A percentile compares a stretch with the other conserved stretches of the same genome.
phyloP scores from a whole-genome alignment of 2,797 vertebrate genomes.

The Xenops minutus region DNA sequence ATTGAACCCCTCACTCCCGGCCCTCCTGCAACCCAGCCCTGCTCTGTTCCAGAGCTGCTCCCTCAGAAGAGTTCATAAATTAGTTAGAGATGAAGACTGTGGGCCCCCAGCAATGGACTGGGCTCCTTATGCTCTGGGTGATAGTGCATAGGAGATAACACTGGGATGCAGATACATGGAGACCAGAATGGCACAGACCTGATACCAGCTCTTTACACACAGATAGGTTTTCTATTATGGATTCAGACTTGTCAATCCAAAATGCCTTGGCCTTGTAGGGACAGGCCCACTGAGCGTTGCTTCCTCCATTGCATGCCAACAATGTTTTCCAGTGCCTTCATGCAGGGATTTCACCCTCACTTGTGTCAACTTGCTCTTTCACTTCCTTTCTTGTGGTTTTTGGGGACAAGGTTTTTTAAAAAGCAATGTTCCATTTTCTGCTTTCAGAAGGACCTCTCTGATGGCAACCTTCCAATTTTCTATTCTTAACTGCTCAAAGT shows the following conservation, averaged over 20 bases:
- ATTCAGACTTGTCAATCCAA: not conserved
- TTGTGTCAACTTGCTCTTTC: not conserved
- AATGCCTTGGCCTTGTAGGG: not conserved
- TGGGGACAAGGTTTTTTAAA: not conserved
- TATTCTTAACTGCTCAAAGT: not conserved
- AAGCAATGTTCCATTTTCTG: not conserved
- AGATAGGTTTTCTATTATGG: accelerated
- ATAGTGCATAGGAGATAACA: not conserved
- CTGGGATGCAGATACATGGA: not conserved
- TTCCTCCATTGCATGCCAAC: not conserved
- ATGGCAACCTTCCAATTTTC: not conserved
- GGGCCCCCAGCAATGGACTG: no score
- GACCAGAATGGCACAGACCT: not conserved
- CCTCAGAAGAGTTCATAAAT: not conserved
- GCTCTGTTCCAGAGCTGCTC: not conserved
- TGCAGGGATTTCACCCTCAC: not conserved
- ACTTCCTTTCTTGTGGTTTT: not conserved
- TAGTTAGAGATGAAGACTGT: accelerated
- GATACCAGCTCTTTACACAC: accelerated
- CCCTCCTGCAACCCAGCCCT: not conserved
- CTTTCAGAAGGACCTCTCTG: not conserved
- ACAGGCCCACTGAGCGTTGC: not conserved
- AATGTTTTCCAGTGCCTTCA: not conserved
- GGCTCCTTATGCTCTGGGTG: accelerated
- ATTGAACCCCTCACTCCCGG: not conserved